Percentiles rank a stretch among this genome's conserved stretches.
These are phyloP conservation scores for Apis dorsata DNA, from an alignment of 1,140 invertebrate species.

Conservation along the genomic window DNA sequence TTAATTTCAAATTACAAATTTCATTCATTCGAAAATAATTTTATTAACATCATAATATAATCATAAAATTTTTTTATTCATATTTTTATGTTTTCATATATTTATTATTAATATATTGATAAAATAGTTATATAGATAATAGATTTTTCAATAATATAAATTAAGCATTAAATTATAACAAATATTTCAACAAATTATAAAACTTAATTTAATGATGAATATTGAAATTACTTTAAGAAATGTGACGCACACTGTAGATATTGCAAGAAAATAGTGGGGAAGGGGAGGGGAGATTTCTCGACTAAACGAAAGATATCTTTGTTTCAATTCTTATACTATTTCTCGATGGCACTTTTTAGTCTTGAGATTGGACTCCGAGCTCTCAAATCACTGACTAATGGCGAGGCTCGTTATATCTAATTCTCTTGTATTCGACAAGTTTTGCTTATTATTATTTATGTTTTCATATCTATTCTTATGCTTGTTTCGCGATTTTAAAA, in stretches of 20 bases:
- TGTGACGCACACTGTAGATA: not conserved
- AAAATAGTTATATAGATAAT: not conserved
- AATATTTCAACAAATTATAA: not conserved
- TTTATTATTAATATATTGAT: not conserved
- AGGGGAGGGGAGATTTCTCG: not conserved
- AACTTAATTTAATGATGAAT: not conserved
- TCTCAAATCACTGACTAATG: constrained; percentile 43
- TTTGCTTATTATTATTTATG: not conserved
- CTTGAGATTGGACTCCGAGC: constrained; percentile 61
- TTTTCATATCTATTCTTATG: not conserved
- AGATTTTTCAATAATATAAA: not conserved
- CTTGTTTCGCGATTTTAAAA: not conserved
- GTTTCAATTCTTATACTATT: constrained; percentile 9
- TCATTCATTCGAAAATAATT: not conserved
- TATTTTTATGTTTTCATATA: not conserved
- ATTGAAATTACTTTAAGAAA: not conserved
- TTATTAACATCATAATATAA: too few species aligned
- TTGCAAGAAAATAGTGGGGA: constrained; percentile 21
- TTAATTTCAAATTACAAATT: not conserved
- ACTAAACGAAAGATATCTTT: constrained; percentile 40
- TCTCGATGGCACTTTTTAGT: constrained; percentile 37
- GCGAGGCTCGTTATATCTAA: constrained; percentile 49
- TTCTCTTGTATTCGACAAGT: not conserved
- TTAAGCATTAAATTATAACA: not conserved
- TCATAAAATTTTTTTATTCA: too few species aligned